These are phyloP conservation scores for Amazona vittata DNA, from an alignment of 2,113 vertebrate genomes.

Conservation along the genomic window DNA sequence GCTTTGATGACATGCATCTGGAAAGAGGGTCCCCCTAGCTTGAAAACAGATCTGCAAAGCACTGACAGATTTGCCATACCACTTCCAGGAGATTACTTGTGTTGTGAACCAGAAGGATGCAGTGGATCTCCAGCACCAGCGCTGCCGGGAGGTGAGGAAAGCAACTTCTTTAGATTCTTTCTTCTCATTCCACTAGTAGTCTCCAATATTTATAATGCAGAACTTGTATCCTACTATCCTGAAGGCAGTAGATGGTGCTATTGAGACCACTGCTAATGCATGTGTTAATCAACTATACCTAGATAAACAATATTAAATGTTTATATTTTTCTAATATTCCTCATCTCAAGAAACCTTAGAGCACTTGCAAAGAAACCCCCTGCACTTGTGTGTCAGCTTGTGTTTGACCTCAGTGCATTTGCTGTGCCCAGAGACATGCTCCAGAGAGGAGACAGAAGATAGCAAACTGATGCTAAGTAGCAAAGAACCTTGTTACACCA, in stretches of 20 bases:
- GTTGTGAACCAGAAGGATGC: not conserved
- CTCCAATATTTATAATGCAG: not conserved
- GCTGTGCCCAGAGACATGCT: not conserved
- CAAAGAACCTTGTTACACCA: not conserved
- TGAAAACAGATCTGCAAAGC: not conserved
- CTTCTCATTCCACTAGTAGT: not conserved
- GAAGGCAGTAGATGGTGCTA: conserved; percentile 40
- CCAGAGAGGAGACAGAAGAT: not conserved
- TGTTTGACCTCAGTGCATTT: not conserved
- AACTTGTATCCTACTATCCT: not conserved
- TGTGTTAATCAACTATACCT: not conserved
- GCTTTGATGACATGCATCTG: not conserved
- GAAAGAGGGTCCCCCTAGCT: not conserved
- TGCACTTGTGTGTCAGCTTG: not conserved
- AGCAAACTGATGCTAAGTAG: not conserved
- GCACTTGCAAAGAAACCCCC: not conserved
- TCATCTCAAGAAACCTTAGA: not conserved
- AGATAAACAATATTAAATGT: not conserved
- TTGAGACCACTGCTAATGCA: not conserved
- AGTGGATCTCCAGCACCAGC: not conserved
- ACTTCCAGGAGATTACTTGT: not conserved
- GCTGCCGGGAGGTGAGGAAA: not conserved
- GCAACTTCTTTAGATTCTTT: not conserved
- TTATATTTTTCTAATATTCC: not conserved
- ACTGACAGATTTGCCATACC: not conserved